Conservation (phyloP, 2,888 invertebrate genomes). For the Caenorhabditis becei region DNA sequence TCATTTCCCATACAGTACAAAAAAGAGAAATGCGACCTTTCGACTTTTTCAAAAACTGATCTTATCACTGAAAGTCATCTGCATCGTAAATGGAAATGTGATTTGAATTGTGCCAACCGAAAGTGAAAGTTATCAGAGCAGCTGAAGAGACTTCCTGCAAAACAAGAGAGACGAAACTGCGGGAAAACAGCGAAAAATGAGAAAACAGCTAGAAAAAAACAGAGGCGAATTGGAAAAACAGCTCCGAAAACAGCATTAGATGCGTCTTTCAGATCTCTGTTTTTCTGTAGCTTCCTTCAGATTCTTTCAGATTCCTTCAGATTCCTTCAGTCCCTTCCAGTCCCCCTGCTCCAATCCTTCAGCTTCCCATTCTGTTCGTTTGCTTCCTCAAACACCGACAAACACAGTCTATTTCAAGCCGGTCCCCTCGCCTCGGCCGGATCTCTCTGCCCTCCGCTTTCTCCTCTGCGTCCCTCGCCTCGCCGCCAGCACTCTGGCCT, state of each 20-base stretch:
- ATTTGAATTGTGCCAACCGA: too few relatives aligned
- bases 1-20: constrained; percentile 11
- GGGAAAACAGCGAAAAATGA: too few relatives aligned
- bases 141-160: too few relatives aligned
- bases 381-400: constrained; percentile 30
- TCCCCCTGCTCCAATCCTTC: not conserved
- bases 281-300: too few relatives aligned
- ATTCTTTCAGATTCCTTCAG: too few relatives aligned
- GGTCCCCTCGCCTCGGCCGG: constrained; percentile 6
- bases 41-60: constrained; percentile 10
- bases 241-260: too few relatives aligned
- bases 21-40: constrained; percentile 26
- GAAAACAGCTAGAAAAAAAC: too few relatives aligned
- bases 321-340: too few relatives aligned
- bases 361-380: not conserved
- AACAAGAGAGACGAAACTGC: too few relatives aligned
- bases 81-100: too few relatives aligned
- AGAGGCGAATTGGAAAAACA: too few relatives aligned
- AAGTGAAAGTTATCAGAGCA: too few relatives aligned
- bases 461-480: constrained; percentile 12
- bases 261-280: not conserved
- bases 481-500: constrained; percentile 11
- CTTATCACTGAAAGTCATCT: not conserved
- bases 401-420: constrained; percentile 16
- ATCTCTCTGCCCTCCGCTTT: not conserved